Conservation (phyloP, 2,888 invertebrate genomes). For the Leucophenga montana region DNA sequence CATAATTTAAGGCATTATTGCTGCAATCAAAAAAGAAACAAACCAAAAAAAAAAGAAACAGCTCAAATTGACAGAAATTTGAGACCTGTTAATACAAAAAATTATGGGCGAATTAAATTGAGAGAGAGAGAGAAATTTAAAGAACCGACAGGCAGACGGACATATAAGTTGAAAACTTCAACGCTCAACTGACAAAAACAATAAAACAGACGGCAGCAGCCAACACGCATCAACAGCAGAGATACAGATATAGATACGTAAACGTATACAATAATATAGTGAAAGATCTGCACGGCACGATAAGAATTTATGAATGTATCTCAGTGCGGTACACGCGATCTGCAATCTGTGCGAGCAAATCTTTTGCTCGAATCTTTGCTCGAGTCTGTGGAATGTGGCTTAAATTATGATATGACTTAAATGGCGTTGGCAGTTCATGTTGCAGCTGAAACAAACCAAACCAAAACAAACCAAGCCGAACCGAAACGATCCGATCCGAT, state of each 20-base stretch:
- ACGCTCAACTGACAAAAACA: conserved; percentile 8
- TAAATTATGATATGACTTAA: conserved; percentile 67
- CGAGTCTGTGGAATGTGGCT: conserved; percentile 61
- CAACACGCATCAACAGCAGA: conserved; percentile 32
- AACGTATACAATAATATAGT: conserved; percentile 22
- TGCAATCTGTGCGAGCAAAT: conserved; percentile 62
- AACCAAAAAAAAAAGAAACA: conserved; percentile 4
- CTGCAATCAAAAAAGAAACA: conserved; percentile 19
- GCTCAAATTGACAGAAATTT: conserved; percentile 51
- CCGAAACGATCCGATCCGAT: neutral
- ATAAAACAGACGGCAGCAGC: conserved; percentile 43
- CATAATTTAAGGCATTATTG: conserved; percentile 42
- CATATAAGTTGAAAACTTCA: conserved; percentile 52
- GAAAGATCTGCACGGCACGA: conserved; percentile 30
- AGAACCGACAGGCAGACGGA: conserved; percentile 31
- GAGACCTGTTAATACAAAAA: conserved; percentile 65
- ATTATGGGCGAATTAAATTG: conserved; percentile 49
- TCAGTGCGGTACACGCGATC: conserved; percentile 50
- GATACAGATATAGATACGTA: neutral
- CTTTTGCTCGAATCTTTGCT: too few species aligned
- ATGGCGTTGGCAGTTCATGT: conserved; percentile 67
- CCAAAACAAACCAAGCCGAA: neutral
- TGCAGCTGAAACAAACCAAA: conserved; percentile 49
- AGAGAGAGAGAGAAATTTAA: conserved; percentile 20
- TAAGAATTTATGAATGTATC: conserved; percentile 68